Conservation (phyloP, 2,888 invertebrate species). For the Athalia circularis region DNA sequence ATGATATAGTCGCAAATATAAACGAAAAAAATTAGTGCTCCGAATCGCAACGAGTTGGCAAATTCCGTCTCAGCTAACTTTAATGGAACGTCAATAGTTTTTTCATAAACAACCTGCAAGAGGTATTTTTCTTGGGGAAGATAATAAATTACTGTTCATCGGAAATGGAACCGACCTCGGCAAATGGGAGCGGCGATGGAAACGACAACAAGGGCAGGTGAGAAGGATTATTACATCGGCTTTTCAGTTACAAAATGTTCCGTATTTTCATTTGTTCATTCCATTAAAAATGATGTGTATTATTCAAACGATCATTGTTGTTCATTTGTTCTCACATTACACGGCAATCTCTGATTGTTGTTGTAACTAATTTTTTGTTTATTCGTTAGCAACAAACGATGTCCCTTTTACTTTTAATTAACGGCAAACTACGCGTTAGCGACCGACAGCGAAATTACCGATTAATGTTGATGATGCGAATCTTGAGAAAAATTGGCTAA, state of each 20-base stretch:
- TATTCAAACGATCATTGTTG: conserved; percentile 27
- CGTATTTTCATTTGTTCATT: conserved; percentile 24
- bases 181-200: conserved; percentile 51
- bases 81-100: conserved; percentile 39
- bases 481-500: no score
- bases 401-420: background rate
- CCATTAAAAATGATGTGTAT: background rate
- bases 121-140: background rate
- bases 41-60: background rate
- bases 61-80: background rate
- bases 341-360: no score
- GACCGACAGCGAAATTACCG: no score
- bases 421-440: background rate
- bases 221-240: conserved; percentile 1
- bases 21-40: background rate
- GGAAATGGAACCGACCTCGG: conserved; percentile 55
- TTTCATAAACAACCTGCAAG: background rate
- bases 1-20: conserved; percentile 5
- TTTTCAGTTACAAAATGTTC: background rate
- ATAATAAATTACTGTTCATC: background rate
- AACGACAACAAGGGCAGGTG: conserved; percentile 58
- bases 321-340: conserved; percentile 22
- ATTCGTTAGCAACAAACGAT: no score
- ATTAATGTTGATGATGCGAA: no score
- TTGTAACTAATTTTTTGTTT: no score